Evolutionary conservation across 2,797 vertebrate genomes (phyloP), one percentile per base, ranked within the genome.

Genomic region (Amblyopsis hoosieri): DNA sequence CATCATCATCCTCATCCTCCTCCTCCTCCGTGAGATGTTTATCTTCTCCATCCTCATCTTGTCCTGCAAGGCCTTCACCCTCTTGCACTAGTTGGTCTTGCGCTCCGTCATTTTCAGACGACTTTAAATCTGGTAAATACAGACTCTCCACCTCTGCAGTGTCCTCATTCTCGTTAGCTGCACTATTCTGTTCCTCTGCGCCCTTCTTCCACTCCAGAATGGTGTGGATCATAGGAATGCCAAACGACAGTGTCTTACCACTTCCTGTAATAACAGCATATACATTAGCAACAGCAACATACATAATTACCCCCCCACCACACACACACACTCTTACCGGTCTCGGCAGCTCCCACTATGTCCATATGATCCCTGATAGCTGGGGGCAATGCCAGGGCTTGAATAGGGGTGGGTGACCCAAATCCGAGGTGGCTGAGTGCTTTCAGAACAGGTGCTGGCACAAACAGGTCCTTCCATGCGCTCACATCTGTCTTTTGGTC

Each of bases 211-310:
- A 97, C 79, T 95, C 93, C 71, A 99, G 84, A 82, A 99, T 95
- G 45, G 87, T 72, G 53, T 99, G 94, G 81, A 99, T 97, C 93
- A 99, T 94, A 1, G 98, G 98, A 83, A 99, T 98, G 31, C 95
- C 96, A 81, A 98, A 99, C 53, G 97, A 95, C 61, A 98, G 88
- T 0, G 97, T 99, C 88, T 99, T 99, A 6, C 97, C 97, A 1
- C 97, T 99, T 85, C 97, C 98, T 99, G 80, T 66, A 80, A 85
- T 2, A 13, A 66, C 12, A 76, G 14, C 0, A 11, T 12, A 54
- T 6, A 49, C 11, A 64, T 71, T 31, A 76, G 53, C 13, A 53
- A 29, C 8, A 57, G 29, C 19, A 12, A 54, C 1, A 72, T 29
- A 1, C 47, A 8, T 6, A 19, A 3, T 14, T 51, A 53, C 48